A percentile compares a stretch with the other conserved stretches of the same genome.
Conservation (phyloP, 2,888 invertebrate genomes). For the Plusia festucae region DNA sequence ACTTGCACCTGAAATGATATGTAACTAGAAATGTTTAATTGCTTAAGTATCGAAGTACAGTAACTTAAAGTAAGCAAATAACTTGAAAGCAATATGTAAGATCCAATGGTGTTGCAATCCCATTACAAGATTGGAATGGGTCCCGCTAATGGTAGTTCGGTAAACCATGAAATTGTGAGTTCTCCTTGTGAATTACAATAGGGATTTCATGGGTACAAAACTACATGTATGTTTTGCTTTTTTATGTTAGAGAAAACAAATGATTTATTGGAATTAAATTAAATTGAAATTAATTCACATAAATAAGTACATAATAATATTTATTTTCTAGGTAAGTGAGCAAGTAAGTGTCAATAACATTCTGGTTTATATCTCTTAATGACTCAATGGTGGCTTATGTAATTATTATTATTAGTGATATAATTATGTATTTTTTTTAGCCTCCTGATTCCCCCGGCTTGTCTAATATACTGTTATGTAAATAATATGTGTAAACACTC, state of each 20-base stretch:
- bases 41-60: constrained; percentile 12
- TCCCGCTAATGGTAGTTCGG: constrained; percentile 46
- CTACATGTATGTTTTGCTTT: constrained; percentile 26
- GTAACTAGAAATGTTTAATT: neutral
- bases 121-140: constrained; percentile 59
- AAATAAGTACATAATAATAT: too few relatives aligned
- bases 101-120: constrained; percentile 53
- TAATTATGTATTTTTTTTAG: too few relatives aligned
- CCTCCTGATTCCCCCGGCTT: too few relatives aligned
- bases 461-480: too few relatives aligned
- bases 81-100: constrained; percentile 49
- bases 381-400: too few relatives aligned
- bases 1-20: neutral
- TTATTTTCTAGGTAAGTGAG: too few relatives aligned
- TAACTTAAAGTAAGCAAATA: constrained; percentile 48
- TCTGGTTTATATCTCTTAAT: too few relatives aligned
- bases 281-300: too few relatives aligned
- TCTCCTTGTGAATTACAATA: constrained; percentile 47
- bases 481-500: too few relatives aligned
- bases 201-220: constrained; percentile 24
- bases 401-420: too few relatives aligned
- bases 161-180: constrained; percentile 52
- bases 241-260: neutral
- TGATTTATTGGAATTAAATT: too few relatives aligned
- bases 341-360: too few relatives aligned